Base-by-base conservation (phyloP, 1,140 invertebrate genomes). In the Drosophila gunungcola region DNA sequence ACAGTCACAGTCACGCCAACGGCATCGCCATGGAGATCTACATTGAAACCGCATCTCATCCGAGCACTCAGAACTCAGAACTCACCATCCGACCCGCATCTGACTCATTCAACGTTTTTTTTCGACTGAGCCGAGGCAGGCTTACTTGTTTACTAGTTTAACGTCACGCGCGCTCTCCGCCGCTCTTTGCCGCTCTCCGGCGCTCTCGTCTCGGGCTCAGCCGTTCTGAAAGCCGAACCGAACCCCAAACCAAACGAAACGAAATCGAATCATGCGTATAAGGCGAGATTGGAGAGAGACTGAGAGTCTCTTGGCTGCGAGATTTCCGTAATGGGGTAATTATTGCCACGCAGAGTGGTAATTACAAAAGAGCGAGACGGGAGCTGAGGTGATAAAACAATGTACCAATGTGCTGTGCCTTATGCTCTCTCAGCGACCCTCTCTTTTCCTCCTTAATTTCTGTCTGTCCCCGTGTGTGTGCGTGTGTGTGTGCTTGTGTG, bases 261-360 rank as follows among this genome's bases (percentile, higher is more conserved):
- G 21, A 43, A 57, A 25, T 70, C 65, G 58, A 61, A 39, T 52
- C 68, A 73, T 61, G 55, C 69, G 67, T 73, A 73, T 9, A 61
- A 42, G 45, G 51, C 51, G 46, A 41, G 41, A 62, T 29, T 51
- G 38, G n/a, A 42, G 57, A 68, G 46, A 63, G 58, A 39, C n/a
- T 39, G 38, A 64, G 55, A 67, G 65, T 39, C 49, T 43, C 27
- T 27, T 39, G 42, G 36, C 27, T 27, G 43, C 29, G 29, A 52
- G 29, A 45, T 56, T 53, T 67, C 53, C 62, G 73, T 77, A 77
- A 76, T 77, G 73, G 62, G 82, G 82, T 86, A 86, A 86, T 86
- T 86, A 86, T 86, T 86, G 67, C 62, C 65, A 79, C 79, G 79
- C 82, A 68, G 81, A 86, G 82, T 86, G 83, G 82, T 86, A 86